Base-by-base conservation (phyloP, 2,888 invertebrate species). In the Tolmerus cingulatus region DNA sequence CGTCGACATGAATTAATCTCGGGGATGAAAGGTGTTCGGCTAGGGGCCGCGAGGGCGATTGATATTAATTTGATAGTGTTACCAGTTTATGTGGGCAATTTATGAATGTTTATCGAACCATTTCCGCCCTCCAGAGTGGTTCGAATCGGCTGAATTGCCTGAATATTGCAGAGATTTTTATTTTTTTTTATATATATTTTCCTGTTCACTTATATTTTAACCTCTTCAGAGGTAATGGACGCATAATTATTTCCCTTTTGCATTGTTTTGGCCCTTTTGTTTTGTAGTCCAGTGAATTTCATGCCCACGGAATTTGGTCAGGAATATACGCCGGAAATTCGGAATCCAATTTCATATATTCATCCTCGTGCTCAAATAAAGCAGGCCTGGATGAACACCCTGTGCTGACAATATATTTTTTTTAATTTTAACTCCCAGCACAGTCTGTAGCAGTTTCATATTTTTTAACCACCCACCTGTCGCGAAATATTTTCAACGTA, bases 11-110 rank as follows among this genome's bases (percentile, higher is more conserved):
- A 74, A 85, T 74, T 85, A 85, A 85, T 85, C 74, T 85, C 85
- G n/a, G 74, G 82, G 85, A 85, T 85, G 85, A 85, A 85, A 85
- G 85, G 85, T 85, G 46, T 74, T 74, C 27, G 46, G 66, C 66
- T 37, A 37, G n/a, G 34, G 23, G 46, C 5, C 74, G 66, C 23
- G 23, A 85, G 74, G 85, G 85, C 85, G 85, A 85, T 85, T 85
- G 74, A 85, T 85, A 85, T 85, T 85, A 85, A 85, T 85, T 85
- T 85, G 74, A 85, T 85, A 82, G 82, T 82, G 66, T 66, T 66
- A 82, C 82, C 30, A 37, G 82, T 82, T 82, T 82, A 82, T 82
- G 82, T 55, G 82, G 81, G 57, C 82, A 82, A 82, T 82, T 82
- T 66, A 82, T 82, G 82, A 37, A 37, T 66, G 66, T 66, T 82